A percentile compares a stretch with the other conserved stretches of the same genome.
These are phyloP conservation scores for Drosophila auraria DNA, from an alignment of 1,140 invertebrate genomes.

Conservation along the genomic window DNA sequence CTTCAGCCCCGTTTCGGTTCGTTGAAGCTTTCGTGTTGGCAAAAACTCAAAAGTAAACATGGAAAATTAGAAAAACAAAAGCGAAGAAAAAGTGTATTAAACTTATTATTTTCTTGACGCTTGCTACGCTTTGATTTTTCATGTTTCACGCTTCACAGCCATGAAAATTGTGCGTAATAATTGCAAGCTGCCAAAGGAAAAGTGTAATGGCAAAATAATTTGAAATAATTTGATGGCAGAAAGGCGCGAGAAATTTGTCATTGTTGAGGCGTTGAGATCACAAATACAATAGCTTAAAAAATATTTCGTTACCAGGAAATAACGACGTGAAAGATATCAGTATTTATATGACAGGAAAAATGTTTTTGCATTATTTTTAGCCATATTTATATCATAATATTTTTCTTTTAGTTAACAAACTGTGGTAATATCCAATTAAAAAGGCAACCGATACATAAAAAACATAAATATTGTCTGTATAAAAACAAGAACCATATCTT, in stretches of 20 bases:
- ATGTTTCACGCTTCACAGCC: slow-evolving; percentile 40
- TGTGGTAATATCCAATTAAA: neutral
- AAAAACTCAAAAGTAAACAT: slow-evolving; percentile 31
- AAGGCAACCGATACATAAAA: neutral
- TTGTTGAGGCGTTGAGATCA: neutral
- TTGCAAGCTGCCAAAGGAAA: slow-evolving; percentile 8
- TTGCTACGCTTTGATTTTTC: slow-evolving; percentile 31
- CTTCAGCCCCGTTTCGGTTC: slow-evolving; percentile 24
- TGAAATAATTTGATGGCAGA: slow-evolving; percentile 9
- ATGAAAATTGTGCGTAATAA: slow-evolving; percentile 42
- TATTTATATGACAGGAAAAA: neutral
- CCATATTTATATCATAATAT: too few species aligned
- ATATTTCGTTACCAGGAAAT: neutral
- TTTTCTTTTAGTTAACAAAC: too few species aligned
- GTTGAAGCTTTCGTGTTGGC: slow-evolving; percentile 24
- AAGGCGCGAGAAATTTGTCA: slow-evolving; percentile 16
- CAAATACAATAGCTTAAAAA: neutral
- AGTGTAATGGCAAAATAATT: slow-evolving; percentile 21
- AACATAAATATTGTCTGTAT: neutral
- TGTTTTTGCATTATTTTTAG: too few species aligned
- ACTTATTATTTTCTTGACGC: slow-evolving; percentile 43
- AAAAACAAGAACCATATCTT: slow-evolving; percentile 13
- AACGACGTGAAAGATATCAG: neutral
- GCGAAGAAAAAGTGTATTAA: slow-evolving; percentile 21
- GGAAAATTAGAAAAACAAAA: slow-evolving; percentile 38